phyloP scores from a whole-genome alignment of 92 coral and sea anemone genomes.

The Bergia puertoricense region DNA sequence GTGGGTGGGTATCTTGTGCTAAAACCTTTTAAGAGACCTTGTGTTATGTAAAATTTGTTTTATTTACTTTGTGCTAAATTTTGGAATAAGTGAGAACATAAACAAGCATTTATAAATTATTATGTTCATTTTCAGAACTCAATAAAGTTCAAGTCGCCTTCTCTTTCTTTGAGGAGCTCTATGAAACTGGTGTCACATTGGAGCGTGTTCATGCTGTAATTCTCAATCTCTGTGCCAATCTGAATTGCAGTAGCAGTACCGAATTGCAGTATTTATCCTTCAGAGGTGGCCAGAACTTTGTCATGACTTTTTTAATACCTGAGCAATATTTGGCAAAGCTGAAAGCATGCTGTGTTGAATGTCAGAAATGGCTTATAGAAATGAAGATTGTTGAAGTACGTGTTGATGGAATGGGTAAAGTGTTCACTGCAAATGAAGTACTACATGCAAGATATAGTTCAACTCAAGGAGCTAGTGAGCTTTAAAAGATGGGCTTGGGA shows the following conservation, averaged over 20 bases:
- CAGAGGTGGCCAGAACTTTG: not conserved
- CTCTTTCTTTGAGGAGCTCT: not conserved
- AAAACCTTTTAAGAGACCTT: too few species aligned
- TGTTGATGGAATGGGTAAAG: not conserved
- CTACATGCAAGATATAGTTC: too few species aligned
- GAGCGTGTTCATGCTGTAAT: not conserved
- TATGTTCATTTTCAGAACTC: not conserved
- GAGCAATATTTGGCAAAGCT: not conserved
- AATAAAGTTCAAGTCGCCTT: not conserved
- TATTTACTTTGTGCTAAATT: too few species aligned
- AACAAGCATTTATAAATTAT: too few species aligned
- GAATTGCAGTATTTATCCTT: not conserved
- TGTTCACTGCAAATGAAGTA: not conserved
- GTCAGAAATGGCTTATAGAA: not conserved
- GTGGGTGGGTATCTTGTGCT: too few species aligned
- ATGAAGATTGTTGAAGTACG: slow-evolving; percentile 19
- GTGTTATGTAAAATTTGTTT: too few species aligned
- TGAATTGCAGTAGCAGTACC: not conserved
- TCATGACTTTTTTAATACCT: not conserved
- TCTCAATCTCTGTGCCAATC: slow-evolving; percentile 9
- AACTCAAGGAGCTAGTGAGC: not conserved
- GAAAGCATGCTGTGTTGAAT: not conserved
- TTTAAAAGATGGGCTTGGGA: too few species aligned
- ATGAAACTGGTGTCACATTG: not conserved
- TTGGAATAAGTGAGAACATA: too few species aligned